Evolutionary conservation across 2,113 vertebrate species (phyloP), one percentile per base, ranked within the genome.

Genomic region (Ailurus styani): DNA sequence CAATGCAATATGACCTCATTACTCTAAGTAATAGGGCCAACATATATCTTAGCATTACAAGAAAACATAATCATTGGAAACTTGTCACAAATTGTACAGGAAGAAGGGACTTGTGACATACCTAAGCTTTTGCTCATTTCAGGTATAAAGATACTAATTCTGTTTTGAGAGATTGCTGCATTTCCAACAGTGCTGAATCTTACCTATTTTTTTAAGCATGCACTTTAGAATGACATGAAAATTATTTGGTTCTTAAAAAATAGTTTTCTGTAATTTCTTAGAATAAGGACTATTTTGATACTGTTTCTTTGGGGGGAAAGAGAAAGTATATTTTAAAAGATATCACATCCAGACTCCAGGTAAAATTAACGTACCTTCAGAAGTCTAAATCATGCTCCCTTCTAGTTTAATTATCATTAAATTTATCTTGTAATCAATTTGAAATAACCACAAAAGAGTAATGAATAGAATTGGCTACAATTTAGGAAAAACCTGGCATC

Each of bases 201-300:
- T 87, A 89, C 18, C 83, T 90, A 84, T 79, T 96, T 96, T 95
- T 86, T 93, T 90, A 89, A 89, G 62, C 50, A 88, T 29, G 54
- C 45, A 90, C 84, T 90, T 96, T 95, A 94, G 64, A 87, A 94
- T 95, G 81, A 92, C 72, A 93, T 78, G 88, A 94, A 98, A 96
- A 96, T 97, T 97, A 94, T 77, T 92, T 89, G 27, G 81, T 83
- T 96, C 73, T 97, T 93, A 86, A 90, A 97, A 96, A 93, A 79
- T 94, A 73, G 7, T 64, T 94, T 96, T 93, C 90, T 57, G 47
- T 96, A 70, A 96, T 90, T 97, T 94, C 78, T 86, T 96, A 84
- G 42, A 75, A 10, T 40, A 93, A 95, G 37, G 72, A 96, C 85
- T 95, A 89, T 54, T 95, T 96, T 83, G 78, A 42, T 82, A 82